phyloP scores from a whole-genome alignment of 2,113 vertebrate species.

The Dendrocopos noguchii region DNA sequence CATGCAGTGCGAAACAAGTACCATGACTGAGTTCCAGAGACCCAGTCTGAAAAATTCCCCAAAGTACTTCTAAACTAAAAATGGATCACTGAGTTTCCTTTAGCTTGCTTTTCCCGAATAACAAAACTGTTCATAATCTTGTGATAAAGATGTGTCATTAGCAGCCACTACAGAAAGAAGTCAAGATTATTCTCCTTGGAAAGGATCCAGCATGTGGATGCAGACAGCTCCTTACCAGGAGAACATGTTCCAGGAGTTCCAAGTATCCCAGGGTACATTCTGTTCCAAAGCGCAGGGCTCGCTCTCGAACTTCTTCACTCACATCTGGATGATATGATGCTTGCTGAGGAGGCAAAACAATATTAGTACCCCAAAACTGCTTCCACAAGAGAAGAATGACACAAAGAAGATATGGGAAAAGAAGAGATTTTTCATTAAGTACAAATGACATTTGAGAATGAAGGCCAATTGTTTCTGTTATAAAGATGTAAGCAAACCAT shows the following conservation, averaged over 20 bases:
- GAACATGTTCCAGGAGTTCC: slow-evolving; percentile 93
- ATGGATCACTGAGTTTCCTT: background rate
- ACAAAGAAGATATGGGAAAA: background rate
- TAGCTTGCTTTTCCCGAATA: background rate
- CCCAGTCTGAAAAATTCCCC: background rate
- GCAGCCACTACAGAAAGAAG: background rate
- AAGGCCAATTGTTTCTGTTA: background rate
- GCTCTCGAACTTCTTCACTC: slow-evolving; percentile 81
- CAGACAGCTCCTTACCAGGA: slow-evolving; percentile 80
- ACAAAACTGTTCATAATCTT: background rate
- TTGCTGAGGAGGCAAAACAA: slow-evolving; percentile 81
- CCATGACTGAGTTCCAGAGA: background rate
- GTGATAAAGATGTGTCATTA: background rate
- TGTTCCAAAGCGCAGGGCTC: slow-evolving; percentile 87
- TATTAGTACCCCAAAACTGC: background rate
- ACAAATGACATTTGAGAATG: background rate
- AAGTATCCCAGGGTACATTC: slow-evolving; percentile 94
- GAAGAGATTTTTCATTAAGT: background rate
- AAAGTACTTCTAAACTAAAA: background rate
- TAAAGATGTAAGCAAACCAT: background rate
- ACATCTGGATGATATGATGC: slow-evolving; percentile 92
- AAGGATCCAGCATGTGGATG: accelerated
- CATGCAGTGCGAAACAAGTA: background rate
- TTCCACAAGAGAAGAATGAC: background rate
- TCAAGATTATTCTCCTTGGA: background rate